phyloP scores from a whole-genome alignment of 2,113 vertebrate species.

The Eulacestoma nigropectus region DNA sequence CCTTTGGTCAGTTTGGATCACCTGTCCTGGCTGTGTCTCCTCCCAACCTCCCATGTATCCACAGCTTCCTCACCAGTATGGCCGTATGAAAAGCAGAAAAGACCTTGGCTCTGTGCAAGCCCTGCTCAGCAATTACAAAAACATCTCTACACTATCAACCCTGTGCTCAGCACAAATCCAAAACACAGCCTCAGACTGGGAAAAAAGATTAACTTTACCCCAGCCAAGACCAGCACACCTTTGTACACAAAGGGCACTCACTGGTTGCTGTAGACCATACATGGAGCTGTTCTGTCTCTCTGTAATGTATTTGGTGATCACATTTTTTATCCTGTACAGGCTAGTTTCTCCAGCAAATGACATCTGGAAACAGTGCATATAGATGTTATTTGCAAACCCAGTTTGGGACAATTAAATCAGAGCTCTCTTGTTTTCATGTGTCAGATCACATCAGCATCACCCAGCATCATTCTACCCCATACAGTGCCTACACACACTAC shows the following conservation, averaged over 20 bases:
- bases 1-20: background rate
- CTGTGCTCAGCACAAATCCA: background rate
- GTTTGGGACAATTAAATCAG: background rate
- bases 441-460: background rate
- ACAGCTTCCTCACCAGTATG: rapidly evolving
- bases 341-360: background rate
- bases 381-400: background rate
- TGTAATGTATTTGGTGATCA: background rate
- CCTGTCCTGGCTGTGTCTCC: background rate
- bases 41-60: rapidly evolving
- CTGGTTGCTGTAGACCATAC: background rate
- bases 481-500: background rate
- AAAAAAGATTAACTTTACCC: background rate
- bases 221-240: background rate
- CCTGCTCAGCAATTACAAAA: background rate
- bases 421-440: background rate
- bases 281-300: background rate
- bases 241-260: background rate
- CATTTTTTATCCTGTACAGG: background rate
- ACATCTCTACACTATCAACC: background rate
- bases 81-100: background rate
- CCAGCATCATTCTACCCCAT: background rate
- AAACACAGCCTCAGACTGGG: background rate
- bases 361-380: background rate
- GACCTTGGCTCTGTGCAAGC: background rate